Evolutionary conservation across 2,113 vertebrate genomes (phyloP).

Genomic region (Tinamus guttatus): DNA sequence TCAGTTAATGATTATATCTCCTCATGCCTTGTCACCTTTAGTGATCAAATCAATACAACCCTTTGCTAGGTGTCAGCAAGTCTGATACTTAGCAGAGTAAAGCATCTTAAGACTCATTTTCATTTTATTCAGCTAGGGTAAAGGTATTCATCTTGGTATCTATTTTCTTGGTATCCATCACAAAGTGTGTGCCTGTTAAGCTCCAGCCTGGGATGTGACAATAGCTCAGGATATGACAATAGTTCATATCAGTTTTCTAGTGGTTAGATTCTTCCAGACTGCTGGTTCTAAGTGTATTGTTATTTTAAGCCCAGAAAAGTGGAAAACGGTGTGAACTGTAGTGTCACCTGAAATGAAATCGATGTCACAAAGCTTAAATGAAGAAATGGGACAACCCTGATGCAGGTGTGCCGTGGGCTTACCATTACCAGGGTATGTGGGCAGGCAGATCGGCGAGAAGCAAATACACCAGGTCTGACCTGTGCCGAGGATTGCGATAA

Average conservation of each 20-base stretch:
- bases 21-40: background rate
- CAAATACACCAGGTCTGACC: background rate
- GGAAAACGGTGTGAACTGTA: background rate
- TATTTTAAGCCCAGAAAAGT: background rate
- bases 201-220: too few relatives aligned
- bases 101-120: background rate
- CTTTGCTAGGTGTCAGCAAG: background rate
- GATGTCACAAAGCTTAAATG: background rate
- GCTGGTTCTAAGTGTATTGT: background rate
- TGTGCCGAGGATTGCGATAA: background rate
- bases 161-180: background rate
- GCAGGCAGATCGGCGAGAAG: background rate
- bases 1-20: background rate
- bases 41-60: background rate
- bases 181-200: background rate
- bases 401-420: background rate
- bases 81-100: too few relatives aligned
- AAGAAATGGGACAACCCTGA: accelerated
- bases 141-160: background rate
- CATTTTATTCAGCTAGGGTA: background rate
- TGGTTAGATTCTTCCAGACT: background rate
- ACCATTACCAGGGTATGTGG: background rate
- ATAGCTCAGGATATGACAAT: background rate
- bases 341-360: too few relatives aligned
- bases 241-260: background rate